phyloP scores from a whole-genome alignment of 2,888 invertebrate species.

The Julus scandinavius region DNA sequence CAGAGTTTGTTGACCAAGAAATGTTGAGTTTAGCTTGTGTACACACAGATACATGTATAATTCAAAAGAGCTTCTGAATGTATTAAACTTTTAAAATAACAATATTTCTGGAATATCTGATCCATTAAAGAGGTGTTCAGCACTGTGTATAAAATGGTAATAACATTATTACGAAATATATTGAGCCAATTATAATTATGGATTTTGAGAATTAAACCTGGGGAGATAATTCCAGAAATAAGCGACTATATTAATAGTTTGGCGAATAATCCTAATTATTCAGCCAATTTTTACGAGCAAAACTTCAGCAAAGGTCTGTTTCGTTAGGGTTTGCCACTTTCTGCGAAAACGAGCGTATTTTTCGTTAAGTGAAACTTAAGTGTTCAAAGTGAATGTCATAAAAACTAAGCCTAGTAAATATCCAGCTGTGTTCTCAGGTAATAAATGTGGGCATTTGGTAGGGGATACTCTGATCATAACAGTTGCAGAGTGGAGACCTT shows the following conservation, averaged over 20 bases:
- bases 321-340: background rate
- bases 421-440: constrained; percentile 56
- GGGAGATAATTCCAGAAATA: background rate
- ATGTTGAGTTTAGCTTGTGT: background rate
- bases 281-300: background rate
- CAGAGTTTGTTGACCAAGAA: background rate
- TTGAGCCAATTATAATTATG: background rate
- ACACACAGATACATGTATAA: background rate
- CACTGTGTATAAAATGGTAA: background rate
- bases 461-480: constrained; percentile 49
- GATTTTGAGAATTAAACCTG: background rate
- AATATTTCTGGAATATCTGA: background rate
- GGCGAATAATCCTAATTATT: background rate
- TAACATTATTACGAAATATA: background rate
- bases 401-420: constrained; percentile 56
- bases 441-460: constrained; percentile 52
- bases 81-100: too few species aligned
- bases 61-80: background rate
- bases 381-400: constrained; percentile 51
- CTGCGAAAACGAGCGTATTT: background rate
- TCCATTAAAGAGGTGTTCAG: background rate
- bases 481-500: constrained; percentile 33
- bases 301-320: background rate
- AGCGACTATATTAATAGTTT: background rate
- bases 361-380: constrained; percentile 50